Conservation (phyloP, 2,888 invertebrate genomes). For the Scaptodrosophila latifasciaeformis region DNA sequence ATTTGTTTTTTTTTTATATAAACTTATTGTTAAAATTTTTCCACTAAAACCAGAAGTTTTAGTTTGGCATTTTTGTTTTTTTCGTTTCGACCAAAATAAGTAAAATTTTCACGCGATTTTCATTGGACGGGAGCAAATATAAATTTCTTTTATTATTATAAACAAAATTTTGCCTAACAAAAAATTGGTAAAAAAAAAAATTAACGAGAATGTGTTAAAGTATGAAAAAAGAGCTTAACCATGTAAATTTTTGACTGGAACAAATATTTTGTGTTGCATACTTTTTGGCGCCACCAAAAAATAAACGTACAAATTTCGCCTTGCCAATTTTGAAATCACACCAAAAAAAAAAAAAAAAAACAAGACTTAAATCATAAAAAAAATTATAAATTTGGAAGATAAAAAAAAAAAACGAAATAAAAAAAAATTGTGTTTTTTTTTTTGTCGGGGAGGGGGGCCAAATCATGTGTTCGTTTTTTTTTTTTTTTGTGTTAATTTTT, state of each 20-base stretch:
- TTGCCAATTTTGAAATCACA: constrained; percentile 23
- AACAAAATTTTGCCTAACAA: constrained; percentile 42
- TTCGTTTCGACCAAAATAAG: not conserved
- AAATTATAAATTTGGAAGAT: constrained; percentile 27
- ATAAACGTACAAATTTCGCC: constrained; percentile 19
- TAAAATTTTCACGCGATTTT: constrained; percentile 1
- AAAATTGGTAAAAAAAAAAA: constrained; percentile 29
- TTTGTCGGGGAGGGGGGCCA: constrained; percentile 34
- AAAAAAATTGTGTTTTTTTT: constrained; percentile 30
- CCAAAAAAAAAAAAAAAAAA: constrained; percentile 29
- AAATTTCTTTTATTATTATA: constrained; percentile 3
- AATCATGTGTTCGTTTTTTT: constrained; percentile 53
- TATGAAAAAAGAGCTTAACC: constrained; percentile 35
- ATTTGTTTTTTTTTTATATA: constrained; percentile 7
- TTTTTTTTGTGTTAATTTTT: constrained; percentile 14
- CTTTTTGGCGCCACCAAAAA: not conserved
- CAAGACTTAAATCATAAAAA: constrained; percentile 35
- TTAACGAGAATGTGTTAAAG: constrained; percentile 26
- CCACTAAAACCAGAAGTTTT: not conserved
- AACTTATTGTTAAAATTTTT: constrained; percentile 48
- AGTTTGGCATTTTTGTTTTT: constrained; percentile 20
- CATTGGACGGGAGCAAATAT: no score
- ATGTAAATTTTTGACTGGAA: no score
- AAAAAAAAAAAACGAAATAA: constrained; percentile 41
- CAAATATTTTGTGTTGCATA: not conserved